Base-by-base conservation (phyloP, 2,797 vertebrate species). In the Crenuchus spilurus region DNA sequence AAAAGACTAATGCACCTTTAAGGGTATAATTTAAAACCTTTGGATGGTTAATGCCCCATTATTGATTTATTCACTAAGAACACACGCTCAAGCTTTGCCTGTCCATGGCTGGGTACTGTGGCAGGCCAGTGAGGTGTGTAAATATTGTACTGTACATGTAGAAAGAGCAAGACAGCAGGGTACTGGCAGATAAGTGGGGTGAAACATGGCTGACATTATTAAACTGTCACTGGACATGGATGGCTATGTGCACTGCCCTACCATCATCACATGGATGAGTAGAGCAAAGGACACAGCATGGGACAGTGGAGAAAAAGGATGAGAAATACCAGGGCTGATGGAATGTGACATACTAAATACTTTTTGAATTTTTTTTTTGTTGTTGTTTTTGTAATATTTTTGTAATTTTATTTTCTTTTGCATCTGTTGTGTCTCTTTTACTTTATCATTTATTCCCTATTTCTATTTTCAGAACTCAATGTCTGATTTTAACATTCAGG, bases 181-280 rank as follows among this genome's bases (percentile, higher is more conserved):
- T 49, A 24, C 35, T 20, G 24, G 49, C 61, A 54, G 33, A 48
- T 39, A 68, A 58, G 42, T 63, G 74, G 30, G 57, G 66, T 71
- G 67, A 49, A 71, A 74, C 61, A 72, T 55, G 61, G 66, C 39
- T 76, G 81, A 74, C 68, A 75, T 75, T 79, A 82, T 72, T 79
- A 82, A 77, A 77, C 75, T 60, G 64, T 83, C 78, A 78, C 35
- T 52, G 39, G 64, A 51, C 60, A 57, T 73, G 64, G 72, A 75
- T 49, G 49, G 63, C 64, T 70, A 60, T 39, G 46, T 22, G 16
- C 37, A 30, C 48, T 66, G 48, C 48, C 2, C 20, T 39, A 46
- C 37, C 70, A 72, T 61, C 64, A 46, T 63, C 70, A 61, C 54
- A 65, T 64, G 31, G 30, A 48, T 2, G 64, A 72, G 30, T 49